Evolutionary conservation across 2,113 vertebrate species (phyloP).

Genomic region (Phalacrocorax brasilianus): DNA sequence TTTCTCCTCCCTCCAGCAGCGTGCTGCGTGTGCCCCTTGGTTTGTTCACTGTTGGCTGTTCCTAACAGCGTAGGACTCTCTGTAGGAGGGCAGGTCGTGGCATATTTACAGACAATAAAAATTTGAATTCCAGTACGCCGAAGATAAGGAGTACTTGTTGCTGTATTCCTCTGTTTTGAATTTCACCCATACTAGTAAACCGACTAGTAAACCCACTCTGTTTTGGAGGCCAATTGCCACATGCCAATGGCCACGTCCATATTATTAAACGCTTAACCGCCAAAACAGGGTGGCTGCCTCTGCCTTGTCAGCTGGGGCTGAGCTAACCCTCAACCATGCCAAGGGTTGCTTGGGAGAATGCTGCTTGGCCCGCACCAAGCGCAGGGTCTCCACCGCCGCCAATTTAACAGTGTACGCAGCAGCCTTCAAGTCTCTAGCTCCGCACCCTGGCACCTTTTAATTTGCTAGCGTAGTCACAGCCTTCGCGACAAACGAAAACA

Average conservation of each 20-base stretch:
- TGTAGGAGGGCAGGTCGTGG: neutral
- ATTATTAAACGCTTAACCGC: neutral
- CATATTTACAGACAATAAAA: neutral
- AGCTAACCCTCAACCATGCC: neutral
- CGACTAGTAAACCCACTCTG: neutral
- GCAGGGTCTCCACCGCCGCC: too few relatives aligned
- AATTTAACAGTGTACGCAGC: neutral
- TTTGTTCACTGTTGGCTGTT: neutral
- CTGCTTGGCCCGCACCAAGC: neutral
- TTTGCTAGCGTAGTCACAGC: neutral
- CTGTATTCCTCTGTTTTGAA: neutral
- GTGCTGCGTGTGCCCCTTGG: neutral
- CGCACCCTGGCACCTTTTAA: neutral
- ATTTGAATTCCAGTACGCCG: neutral
- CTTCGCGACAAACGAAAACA: neutral
- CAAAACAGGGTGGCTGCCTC: neutral
- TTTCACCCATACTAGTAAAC: neutral
- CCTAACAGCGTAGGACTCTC: neutral
- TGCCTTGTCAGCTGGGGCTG: neutral
- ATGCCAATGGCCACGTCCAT: neutral
- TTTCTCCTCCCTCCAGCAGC: neutral
- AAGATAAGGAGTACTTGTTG: neutral
- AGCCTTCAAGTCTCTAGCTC: neutral
- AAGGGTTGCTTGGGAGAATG: neutral
- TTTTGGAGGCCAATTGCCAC: neutral